These are phyloP conservation scores for Lathronympha strigana DNA, from an alignment of 2,888 invertebrate species.

Conservation along the genomic window DNA sequence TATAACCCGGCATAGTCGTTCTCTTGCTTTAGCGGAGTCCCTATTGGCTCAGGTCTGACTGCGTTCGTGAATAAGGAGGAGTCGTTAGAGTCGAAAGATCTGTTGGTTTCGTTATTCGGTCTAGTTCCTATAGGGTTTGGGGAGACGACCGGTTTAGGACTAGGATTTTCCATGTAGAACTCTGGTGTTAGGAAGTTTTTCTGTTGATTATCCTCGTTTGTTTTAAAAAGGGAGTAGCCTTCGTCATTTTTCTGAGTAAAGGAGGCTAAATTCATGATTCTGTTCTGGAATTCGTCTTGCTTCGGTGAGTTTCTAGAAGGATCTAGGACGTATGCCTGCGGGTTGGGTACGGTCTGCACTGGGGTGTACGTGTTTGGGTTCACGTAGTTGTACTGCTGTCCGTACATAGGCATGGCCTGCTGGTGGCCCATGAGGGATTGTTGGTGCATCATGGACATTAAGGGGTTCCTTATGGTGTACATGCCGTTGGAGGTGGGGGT, in stretches of 20 bases:
- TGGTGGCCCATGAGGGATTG: conserved; percentile 65
- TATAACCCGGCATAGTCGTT: conserved; percentile 59
- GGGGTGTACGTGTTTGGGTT: conserved; percentile 65
- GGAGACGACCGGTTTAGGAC: conserved; percentile 67
- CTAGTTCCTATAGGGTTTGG: conserved; percentile 77
- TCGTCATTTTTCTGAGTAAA: conserved; percentile 79
- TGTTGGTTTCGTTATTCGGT: conserved; percentile 54
- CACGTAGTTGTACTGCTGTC: conserved; percentile 63
- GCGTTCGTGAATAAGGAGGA: conserved; percentile 66
- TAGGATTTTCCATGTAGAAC: conserved; percentile 59
- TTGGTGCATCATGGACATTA: conserved; percentile 83
- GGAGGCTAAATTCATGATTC: conserved; percentile 73
- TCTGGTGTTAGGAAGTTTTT: conserved; percentile 67
- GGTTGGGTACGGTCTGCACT: conserved; percentile 45
- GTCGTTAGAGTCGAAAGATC: conserved; percentile 58
- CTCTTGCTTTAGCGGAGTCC: conserved; percentile 58
- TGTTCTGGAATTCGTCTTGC: conserved; percentile 65
- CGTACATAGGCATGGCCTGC: conserved; percentile 58
- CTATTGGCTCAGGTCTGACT: conserved; percentile 46
- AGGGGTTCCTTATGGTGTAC: conserved; percentile 92
- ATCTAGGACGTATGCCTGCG: conserved; percentile 52
- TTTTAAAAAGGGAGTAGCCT: conserved; percentile 76
- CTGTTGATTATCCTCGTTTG: conserved; percentile 64
- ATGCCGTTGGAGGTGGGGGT: conserved; percentile 86
- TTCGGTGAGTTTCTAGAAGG: conserved; percentile 54